Evolutionary conservation across 1,140 invertebrate species (phyloP).

Genomic region (Macrocentrus cingulum): DNA sequence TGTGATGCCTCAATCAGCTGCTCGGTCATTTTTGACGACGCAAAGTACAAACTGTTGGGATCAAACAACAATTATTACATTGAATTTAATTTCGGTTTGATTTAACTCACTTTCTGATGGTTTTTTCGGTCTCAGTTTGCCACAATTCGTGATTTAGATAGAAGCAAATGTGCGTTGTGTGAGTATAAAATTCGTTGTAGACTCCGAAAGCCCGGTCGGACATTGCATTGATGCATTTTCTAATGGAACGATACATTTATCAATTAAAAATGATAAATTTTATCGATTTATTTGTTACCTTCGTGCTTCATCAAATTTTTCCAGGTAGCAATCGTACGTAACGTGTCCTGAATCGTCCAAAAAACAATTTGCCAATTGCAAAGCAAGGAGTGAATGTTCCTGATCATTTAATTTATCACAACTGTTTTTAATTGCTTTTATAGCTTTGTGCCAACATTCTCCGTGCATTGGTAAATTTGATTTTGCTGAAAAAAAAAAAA

Average conservation of each 20-base stretch:
- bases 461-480: constrained; percentile 62
- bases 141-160: constrained; percentile 68
- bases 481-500: constrained; percentile 36
- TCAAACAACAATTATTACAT: too few relatives aligned
- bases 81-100: too few relatives aligned
- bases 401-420: constrained; percentile 65
- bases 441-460: constrained; percentile 65
- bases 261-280: too few relatives aligned
- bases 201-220: constrained; percentile 63
- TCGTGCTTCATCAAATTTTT: constrained; percentile 46
- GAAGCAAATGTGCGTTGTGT: constrained; percentile 71
- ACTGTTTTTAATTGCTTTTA: constrained; percentile 59
- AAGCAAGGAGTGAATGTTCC: constrained; percentile 63
- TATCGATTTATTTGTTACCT: constrained; percentile 37
- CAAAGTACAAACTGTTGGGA: constrained; percentile 55
- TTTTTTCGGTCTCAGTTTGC: constrained; percentile 66
- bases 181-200: constrained; percentile 70
- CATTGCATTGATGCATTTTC: constrained; percentile 63
- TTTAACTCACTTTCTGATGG: constrained; percentile 54
- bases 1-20: constrained; percentile 62
- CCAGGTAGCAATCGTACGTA: constrained; percentile 59
- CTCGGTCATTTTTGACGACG: constrained; percentile 59
- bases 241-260: constrained; percentile 30
- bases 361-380: constrained; percentile 71
- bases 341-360: constrained; percentile 63